These are phyloP conservation scores for Campoletis sonorensis DNA, from an alignment of 1,140 invertebrate genomes.

Conservation along the genomic window DNA sequence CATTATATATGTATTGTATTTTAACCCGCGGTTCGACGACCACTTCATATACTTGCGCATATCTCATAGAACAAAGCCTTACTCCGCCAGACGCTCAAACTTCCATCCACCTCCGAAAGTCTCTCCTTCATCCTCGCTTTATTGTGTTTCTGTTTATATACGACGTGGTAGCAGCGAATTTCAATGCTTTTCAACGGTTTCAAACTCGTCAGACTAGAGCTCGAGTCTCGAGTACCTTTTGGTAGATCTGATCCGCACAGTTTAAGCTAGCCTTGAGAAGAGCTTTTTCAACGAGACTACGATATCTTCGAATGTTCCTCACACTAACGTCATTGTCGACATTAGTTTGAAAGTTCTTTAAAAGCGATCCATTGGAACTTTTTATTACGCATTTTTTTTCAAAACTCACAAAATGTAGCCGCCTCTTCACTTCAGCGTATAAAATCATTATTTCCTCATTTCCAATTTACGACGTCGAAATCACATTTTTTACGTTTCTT, in stretches of 20 bases:
- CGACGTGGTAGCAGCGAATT: neutral
- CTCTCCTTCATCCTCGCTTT: slow-evolving; percentile 7
- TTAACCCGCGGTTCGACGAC: slow-evolving; percentile 10
- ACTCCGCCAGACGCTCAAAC: slow-evolving; percentile 5
- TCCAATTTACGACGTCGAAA: too few relatives aligned
- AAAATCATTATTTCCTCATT: too few relatives aligned
- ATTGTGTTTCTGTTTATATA: neutral
- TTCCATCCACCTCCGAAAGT: slow-evolving; percentile 1
- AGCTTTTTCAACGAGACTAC: slow-evolving; percentile 23
- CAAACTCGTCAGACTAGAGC: neutral
- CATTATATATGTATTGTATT: neutral
- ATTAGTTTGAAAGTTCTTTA: neutral
- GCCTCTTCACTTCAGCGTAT: too few relatives aligned
- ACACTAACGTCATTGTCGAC: neutral
- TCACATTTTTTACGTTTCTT: neutral
- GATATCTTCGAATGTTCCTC: neutral
- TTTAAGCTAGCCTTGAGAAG: slow-evolving; percentile 16
- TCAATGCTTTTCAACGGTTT: slow-evolving; percentile 6
- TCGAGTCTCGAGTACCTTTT: slow-evolving; percentile 38
- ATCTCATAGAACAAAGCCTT: slow-evolving; percentile 1
- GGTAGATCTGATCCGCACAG: slow-evolving; percentile 19
- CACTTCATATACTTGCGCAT: slow-evolving; percentile 4
- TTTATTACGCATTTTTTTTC: too few relatives aligned
- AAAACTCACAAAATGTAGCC: too few relatives aligned
- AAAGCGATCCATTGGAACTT: too few relatives aligned